These are phyloP conservation scores for Chirona hameri DNA, from an alignment of 2,888 invertebrate genomes.

Conservation along the genomic window DNA sequence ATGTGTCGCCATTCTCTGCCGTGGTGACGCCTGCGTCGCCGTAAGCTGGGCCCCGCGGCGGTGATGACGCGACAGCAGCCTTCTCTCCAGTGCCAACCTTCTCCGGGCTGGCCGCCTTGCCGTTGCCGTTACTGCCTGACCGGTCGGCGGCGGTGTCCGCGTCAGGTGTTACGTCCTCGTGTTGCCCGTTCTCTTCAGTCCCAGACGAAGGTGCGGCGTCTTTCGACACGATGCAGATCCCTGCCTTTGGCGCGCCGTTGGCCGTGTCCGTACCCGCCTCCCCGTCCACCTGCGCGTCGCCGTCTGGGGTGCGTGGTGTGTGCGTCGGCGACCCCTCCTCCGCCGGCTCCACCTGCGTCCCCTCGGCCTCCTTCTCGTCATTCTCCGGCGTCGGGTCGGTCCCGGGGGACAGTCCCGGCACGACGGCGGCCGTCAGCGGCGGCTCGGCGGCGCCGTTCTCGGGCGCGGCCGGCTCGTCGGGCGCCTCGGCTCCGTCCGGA, in stretches of 20 bases:
- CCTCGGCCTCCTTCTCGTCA: no score
- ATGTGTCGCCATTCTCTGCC: neutral
- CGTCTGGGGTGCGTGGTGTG: neutral
- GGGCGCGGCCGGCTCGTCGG: slow-evolving; percentile 32
- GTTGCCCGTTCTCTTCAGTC: neutral
- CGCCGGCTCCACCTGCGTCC: neutral
- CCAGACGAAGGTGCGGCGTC: neutral
- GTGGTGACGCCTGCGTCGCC: no score
- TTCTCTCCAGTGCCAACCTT: no score
- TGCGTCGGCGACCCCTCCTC: neutral
- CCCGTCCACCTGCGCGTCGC: neutral
- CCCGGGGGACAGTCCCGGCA: no score
- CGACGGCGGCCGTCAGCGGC: no score
- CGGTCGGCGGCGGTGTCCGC: neutral
- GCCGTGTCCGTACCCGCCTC: neutral
- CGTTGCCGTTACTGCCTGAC: neutral
- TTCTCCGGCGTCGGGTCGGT: no score
- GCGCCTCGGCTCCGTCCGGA: slow-evolving; percentile 34
- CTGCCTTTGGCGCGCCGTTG: neutral
- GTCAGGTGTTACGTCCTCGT: neutral
- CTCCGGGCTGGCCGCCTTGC: no score
- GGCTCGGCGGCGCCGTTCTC: neutral
- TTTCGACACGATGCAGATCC: neutral
- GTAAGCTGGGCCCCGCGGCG: no score
- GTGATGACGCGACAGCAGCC: no score